Conservation (phyloP, 92 coral and sea anemone genomes). For the Pocillopora grandis region DNA sequence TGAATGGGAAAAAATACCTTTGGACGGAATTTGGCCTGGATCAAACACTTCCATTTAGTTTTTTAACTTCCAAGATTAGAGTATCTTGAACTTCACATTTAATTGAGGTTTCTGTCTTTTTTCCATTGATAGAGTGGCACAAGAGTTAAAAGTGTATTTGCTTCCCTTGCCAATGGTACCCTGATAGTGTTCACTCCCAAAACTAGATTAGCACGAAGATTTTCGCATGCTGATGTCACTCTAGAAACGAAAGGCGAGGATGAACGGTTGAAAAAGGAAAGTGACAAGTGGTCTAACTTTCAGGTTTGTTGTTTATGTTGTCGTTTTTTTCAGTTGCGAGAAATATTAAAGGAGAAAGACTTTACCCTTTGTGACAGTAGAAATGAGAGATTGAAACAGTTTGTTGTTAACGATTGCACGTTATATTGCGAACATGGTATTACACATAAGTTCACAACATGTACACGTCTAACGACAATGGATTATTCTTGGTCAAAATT, state of each 20-base stretch:
- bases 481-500: no score
- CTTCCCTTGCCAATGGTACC: slow-evolving; percentile 92
- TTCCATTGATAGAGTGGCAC: slow-evolving; percentile 42
- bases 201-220: slow-evolving; percentile 38
- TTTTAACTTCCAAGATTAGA: no score
- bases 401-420: no score
- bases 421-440: no score
- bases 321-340: background rate
- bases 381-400: no score
- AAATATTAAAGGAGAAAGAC: no score
- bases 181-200: slow-evolving; percentile 71
- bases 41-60: no score
- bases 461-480: no score
- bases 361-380: no score
- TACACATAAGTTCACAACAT: no score
- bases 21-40: no score
- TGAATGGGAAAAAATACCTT: no score
- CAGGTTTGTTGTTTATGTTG: slow-evolving; percentile 38
- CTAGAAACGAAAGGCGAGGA: slow-evolving; percentile 62
- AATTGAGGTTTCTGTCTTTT: background rate
- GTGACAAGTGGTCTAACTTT: slow-evolving; percentile 58
- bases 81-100: background rate
- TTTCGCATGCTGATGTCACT: slow-evolving; percentile 69
- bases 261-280: slow-evolving; percentile 68
- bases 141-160: slow-evolving; percentile 71